Conservation (phyloP, 2,797 vertebrate species). For the Gymnoscopelus braueri region DNA sequence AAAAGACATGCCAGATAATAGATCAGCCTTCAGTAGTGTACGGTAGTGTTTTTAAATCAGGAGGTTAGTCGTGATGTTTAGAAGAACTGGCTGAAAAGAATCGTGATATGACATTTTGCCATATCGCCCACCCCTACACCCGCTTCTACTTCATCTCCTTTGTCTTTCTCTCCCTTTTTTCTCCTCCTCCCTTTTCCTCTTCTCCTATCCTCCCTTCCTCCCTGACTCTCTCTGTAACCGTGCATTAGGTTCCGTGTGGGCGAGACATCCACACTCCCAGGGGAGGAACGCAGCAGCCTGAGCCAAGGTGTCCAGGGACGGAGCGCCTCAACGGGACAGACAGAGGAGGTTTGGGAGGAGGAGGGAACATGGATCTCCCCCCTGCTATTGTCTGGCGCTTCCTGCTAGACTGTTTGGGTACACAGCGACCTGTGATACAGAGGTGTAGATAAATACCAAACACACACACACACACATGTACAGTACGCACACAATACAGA, state of each 20-base stretch:
- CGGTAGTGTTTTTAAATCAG: too few species aligned
- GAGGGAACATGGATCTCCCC: constrained; percentile 26
- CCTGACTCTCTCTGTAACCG: not conserved
- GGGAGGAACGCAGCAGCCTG: constrained; percentile 7
- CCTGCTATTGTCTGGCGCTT: constrained; percentile 63
- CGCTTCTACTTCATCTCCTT: too few species aligned
- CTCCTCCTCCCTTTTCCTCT: constrained; percentile 1
- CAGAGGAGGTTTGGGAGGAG: constrained; percentile 1
- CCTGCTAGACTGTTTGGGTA: constrained; percentile 61
- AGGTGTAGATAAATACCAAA: constrained; percentile 28
- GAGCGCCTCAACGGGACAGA: constrained; percentile 7
- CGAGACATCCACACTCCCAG: constrained; percentile 8
- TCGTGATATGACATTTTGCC: too few species aligned
- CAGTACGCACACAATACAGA: too few species aligned
- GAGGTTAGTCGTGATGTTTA: too few species aligned
- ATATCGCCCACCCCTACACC: too few species aligned
- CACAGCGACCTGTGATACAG: constrained; percentile 38
- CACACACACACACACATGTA: constrained; percentile 24
- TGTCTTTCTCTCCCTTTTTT: not conserved
- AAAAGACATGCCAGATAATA: too few species aligned
- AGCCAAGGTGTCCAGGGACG: constrained; percentile 2
- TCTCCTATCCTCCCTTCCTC: not conserved
- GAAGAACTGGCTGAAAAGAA: too few species aligned
- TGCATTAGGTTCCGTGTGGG: not conserved
- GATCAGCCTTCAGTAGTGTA: too few species aligned